Evolutionary conservation across 30 jellyfish, hydroid and myxozoan species (phyloP).

Genomic region (Cassiopea andromeda): DNA sequence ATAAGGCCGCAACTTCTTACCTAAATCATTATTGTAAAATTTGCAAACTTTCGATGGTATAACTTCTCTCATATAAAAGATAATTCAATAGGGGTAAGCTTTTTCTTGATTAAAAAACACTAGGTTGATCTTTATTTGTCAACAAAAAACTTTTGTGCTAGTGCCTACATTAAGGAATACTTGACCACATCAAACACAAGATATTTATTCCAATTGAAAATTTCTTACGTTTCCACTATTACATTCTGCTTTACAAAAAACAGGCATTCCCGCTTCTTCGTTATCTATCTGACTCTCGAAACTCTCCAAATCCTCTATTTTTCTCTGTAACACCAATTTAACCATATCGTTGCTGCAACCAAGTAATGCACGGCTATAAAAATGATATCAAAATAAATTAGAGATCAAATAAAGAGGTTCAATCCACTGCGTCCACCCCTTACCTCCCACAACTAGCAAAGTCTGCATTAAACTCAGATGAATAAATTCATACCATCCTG

Average conservation of each 20-base stretch:
- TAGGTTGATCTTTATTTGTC: too few relatives aligned
- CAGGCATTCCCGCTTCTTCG: slow-evolving; percentile 3
- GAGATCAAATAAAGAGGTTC: not conserved
- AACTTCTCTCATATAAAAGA: too few relatives aligned
- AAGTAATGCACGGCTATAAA: slow-evolving; percentile 57
- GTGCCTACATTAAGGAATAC: too few relatives aligned
- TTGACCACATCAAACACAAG: not conserved
- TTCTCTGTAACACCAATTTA: not conserved
- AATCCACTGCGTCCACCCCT: not conserved
- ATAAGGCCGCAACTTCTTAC: too few relatives aligned
- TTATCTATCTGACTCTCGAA: not conserved
- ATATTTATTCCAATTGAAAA: not conserved
- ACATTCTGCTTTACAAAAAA: slow-evolving; percentile 2
- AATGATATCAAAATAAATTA: too few relatives aligned
- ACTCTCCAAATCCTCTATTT: not conserved
- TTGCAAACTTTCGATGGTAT: too few relatives aligned
- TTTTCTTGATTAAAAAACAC: too few relatives aligned
- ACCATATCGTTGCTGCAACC: slow-evolving; percentile 5
- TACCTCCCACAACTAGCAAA: not conserved
- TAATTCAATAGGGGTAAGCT: too few relatives aligned
- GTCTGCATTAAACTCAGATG: not conserved
- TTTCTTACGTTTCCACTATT: slow-evolving; percentile 12
- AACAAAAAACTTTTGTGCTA: too few relatives aligned
- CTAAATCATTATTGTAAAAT: too few relatives aligned
- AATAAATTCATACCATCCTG: slow-evolving; percentile 25